Evolutionary conservation across 2,113 vertebrate species (phyloP).

Genomic region (Xenopus tropicalis): DNA sequence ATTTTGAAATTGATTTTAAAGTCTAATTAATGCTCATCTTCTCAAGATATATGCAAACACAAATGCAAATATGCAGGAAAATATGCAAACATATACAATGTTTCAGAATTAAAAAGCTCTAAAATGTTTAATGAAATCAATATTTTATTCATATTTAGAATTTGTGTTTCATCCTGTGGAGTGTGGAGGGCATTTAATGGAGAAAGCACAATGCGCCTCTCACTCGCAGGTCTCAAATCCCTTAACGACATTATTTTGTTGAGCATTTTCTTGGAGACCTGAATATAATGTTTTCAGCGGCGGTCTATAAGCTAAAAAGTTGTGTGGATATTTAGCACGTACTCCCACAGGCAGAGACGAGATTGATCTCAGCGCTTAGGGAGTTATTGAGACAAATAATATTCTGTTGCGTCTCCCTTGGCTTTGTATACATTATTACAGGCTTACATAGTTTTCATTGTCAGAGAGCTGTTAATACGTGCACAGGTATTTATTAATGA

Average conservation of each 20-base stretch:
- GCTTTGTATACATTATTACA: not conserved
- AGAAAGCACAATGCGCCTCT: constrained; percentile 8
- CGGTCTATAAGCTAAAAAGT: not conserved
- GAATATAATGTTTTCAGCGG: not conserved
- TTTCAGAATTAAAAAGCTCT: constrained; percentile 78
- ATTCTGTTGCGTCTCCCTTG: not conserved
- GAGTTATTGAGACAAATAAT: not conserved
- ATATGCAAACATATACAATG: constrained; percentile 84
- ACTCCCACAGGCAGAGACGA: no score
- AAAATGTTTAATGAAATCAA: constrained; percentile 83
- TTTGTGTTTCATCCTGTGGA: constrained; percentile 19
- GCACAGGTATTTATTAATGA: constrained; percentile 17
- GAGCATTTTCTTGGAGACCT: not conserved
- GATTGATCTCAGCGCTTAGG: no score
- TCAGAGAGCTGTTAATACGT: not conserved
- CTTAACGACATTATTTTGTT: not conserved
- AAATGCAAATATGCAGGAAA: constrained; percentile 79
- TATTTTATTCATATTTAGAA: constrained; percentile 80
- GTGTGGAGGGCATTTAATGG: constrained; percentile 13
- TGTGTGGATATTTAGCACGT: not conserved
- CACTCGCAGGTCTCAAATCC: not conserved
- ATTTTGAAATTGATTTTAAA: constrained; percentile 80
- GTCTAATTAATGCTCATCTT: constrained; percentile 77
- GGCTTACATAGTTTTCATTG: not conserved
- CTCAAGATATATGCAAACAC: constrained; percentile 83